Evolutionary conservation across 2,797 vertebrate genomes (phyloP).

Genomic region (Scarus forsteni): DNA sequence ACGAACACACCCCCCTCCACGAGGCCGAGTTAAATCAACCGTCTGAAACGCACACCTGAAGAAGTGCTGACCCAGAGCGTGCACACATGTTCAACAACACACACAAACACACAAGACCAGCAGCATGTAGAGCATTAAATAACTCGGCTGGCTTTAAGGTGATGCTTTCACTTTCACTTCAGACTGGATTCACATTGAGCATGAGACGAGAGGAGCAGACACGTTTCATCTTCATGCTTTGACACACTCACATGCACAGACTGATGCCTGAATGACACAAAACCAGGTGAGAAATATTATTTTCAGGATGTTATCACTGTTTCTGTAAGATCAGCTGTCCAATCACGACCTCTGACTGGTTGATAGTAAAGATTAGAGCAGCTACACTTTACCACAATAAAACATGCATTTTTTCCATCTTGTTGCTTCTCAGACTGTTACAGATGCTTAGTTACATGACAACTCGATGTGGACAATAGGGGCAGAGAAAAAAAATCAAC

Average conservation of each 20-base stretch:
- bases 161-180: background rate
- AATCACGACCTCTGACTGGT: background rate
- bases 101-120: background rate
- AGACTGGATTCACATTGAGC: background rate
- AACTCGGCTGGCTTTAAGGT: background rate
- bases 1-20: background rate
- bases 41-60: background rate
- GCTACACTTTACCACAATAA: too few relatives aligned
- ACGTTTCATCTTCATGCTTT: background rate
- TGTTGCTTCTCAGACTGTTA: too few relatives aligned
- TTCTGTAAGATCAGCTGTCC: background rate
- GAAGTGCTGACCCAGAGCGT: background rate
- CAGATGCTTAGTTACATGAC: too few relatives aligned
- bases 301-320: background rate
- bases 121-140: background rate
- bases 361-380: background rate
- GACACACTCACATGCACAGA: background rate
- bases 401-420: too few relatives aligned
- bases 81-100: background rate
- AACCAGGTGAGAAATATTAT: conserved; percentile 8
- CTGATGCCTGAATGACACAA: background rate
- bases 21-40: background rate
- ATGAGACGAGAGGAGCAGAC: background rate
- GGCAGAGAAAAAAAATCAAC: too few relatives aligned
- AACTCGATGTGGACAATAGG: too few relatives aligned